Evolutionary conservation across 2,888 invertebrate species (phyloP), one percentile per base, ranked within the genome.

Genomic region (Eumerus sabulonum): DNA sequence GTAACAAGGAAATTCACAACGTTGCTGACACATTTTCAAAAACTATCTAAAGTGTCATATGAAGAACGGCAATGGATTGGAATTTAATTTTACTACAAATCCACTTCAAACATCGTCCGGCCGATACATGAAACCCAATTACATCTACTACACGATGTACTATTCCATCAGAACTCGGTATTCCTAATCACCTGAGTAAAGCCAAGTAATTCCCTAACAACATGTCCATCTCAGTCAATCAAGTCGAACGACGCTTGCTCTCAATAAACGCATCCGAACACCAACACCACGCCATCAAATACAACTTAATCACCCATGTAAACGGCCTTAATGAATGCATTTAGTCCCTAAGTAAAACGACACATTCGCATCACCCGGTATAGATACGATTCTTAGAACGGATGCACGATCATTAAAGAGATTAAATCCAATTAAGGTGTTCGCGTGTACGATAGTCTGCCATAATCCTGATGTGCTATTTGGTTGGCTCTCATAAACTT

Each of bases 351-450:
- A 63, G 27, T 27, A 27, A 27, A 27, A 27, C 7, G 27, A 27
- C 7, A 7, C 27, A 27, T 27, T 27, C 50, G 68, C 56, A 56
- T 57, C 62, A 51, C 19, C 19, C 36, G 12, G 27, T 17, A 11
- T 17, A 36, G 14, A 27, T 47, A 27, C 36, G 18, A 53, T 12
- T 48, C 19, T 36, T 42, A 40, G 48, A 18, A 38, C 17, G 47
- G 14, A 57, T 57, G 66, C 53, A 67, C 13, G 47, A 66, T 66
- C 66, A 71, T 76, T 66, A 67, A 72, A 50, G 44, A 48, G 59
- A 77, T 77, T 77, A 77, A 57, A 68, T 47, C 62, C 72, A 67
- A 77, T 77, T 73, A 73, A 53, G 53, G 63, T 51, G 47, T 72
- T 36, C 63, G 42, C 57, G 27, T 27, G 50, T 67, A 51, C 45